phyloP scores from a whole-genome alignment of 1,140 invertebrate species.

The Octopus bimaculoides region DNA sequence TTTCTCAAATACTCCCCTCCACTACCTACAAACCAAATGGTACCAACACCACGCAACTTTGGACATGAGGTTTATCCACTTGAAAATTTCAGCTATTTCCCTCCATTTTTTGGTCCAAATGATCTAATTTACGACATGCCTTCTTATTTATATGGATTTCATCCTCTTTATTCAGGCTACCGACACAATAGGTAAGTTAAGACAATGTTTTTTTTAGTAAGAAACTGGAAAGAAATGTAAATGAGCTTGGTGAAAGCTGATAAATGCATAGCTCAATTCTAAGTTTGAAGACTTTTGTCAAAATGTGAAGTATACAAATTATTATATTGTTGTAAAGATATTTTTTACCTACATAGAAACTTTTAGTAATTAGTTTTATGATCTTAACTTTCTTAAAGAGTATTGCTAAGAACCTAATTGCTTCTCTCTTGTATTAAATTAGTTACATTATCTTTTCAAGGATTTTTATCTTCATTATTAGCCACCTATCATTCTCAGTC shows the following conservation, averaged over 20 bases:
- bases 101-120: constrained; percentile 24
- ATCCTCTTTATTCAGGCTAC: constrained; percentile 34
- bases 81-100: constrained; percentile 2
- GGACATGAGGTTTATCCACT: neutral
- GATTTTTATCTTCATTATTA: too few relatives aligned
- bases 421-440: neutral
- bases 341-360: neutral
- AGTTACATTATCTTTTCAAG: too few relatives aligned
- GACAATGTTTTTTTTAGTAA: neutral
- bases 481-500: too few relatives aligned
- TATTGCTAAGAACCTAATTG: neutral
- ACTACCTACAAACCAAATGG: neutral
- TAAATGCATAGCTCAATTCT: too few relatives aligned
- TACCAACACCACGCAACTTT: constrained; percentile 5
- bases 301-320: too few relatives aligned
- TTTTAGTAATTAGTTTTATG: neutral
- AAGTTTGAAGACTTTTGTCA: too few relatives aligned
- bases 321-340: too few relatives aligned
- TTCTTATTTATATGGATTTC: constrained; percentile 34
- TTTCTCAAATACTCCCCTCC: constrained; percentile 17
- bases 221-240: too few relatives aligned
- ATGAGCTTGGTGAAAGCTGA: too few relatives aligned
- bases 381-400: neutral
- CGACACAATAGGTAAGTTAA: constrained; percentile 33
- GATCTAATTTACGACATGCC: constrained; percentile 28